Evolutionary conservation across 2,113 vertebrate species (phyloP).

Genomic region (Baryphthengus martii): DNA sequence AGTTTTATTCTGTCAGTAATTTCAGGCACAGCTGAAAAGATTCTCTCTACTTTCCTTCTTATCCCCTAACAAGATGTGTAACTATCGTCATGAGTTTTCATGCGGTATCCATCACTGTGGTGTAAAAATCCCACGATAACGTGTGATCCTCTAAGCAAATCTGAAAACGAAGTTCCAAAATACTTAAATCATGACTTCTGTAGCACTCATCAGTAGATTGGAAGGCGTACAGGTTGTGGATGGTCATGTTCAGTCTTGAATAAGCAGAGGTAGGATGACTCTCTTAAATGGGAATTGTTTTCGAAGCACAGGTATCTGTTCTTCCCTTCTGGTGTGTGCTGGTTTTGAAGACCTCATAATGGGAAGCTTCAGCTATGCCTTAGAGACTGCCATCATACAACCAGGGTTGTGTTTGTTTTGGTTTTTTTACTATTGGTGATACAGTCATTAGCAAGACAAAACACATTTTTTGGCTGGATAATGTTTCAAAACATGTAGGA

Average conservation of each 20-base stretch:
- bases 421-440: not conserved
- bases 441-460: constrained; percentile 27
- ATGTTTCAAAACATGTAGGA: constrained; percentile 25
- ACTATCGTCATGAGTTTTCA: accelerated
- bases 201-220: not conserved
- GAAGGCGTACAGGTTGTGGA: not conserved
- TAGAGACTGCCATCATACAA: not conserved
- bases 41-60: not conserved
- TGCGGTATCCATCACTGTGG: not conserved
- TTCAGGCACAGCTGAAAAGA: not conserved
- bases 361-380: not conserved
- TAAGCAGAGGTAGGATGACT: not conserved
- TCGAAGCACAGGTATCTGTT: not conserved
- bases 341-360: not conserved
- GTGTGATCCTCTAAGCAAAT: not conserved
- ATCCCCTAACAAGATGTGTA: not conserved
- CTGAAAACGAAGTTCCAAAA: not conserved
- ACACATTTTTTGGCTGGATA: not conserved
- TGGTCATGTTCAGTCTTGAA: not conserved
- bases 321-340: not conserved
- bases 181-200: not conserved
- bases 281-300: not conserved
- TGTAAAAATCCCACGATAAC: not conserved
- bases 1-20: not conserved
- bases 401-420: not conserved